Base-by-base conservation (phyloP, 1,140 invertebrate species). In the Pissodes strobi region DNA sequence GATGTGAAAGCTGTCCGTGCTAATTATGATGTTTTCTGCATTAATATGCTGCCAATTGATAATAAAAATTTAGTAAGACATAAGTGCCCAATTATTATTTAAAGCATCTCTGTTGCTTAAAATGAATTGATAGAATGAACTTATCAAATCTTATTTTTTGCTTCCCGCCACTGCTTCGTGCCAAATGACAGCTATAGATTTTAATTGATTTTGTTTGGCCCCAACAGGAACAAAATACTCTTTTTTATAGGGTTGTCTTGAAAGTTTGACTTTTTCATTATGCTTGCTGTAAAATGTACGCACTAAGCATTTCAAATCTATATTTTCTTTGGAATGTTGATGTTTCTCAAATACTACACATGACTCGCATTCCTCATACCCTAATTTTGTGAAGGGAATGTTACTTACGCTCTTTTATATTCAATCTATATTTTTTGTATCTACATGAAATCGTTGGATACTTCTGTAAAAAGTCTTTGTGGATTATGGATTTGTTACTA, bases 91-190 rank as follows among this genome's bases (percentile, higher is more conserved):
- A n/a, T n/a, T n/a, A n/a, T n/a, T n/a, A n/a, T n/a, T n/a, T 1
- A 13, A 4, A 15, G 0, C 72, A 46, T 34, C 46, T 15, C 41
- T 34, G n/a, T 39, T 37, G 34, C 41, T 22, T 12, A 64, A 10
- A 19, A 74, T 52, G 46, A 68, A 69, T 27, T 19, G 12, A 56
- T 67, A 71, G 39, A 68, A 72, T 4, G 67, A 61, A 15, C 59
- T 65, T 46, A 71, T 65, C n/a, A 74, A 72, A 45, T 74, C 73
- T 49, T 73, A 57, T 60, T 72, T 72, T 41, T 64, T 59, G n/a
- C n/a, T n/a, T n/a, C 66, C 62, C 19, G 23, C 30, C 9, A 61
- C 34, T 12, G 10, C 70, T 62, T 74, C 70, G 61, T 74, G 68
- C 70, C 68, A 73, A 15, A 72, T 19, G 38, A 66, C 39, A 21